A percentile compares a stretch with the other conserved stretches of the same genome.
Evolutionary conservation across 64 coral and sea anemone genomes (phyloP).

Genomic region (Anthopleura sola): DNA sequence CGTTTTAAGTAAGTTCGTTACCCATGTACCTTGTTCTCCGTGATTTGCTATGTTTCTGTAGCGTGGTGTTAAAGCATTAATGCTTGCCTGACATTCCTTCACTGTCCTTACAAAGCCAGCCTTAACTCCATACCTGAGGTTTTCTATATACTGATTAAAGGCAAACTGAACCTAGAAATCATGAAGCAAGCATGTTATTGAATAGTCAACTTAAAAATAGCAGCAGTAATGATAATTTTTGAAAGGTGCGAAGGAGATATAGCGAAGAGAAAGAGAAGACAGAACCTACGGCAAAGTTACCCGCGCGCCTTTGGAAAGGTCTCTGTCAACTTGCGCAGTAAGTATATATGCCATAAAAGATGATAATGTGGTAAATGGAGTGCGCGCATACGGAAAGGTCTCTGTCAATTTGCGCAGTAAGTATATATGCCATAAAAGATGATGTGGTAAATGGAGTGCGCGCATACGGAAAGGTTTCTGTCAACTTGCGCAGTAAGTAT

Average conservation of each 20-base stretch:
- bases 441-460: no score
- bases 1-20: no score
- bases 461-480: no score
- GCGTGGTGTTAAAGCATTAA: not conserved
- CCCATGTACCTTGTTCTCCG: not conserved
- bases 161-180: not conserved
- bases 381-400: no score
- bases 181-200: not conserved
- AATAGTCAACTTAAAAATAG: not conserved
- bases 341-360: no score
- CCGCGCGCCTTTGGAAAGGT: no score
- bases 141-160: constrained; percentile 31
- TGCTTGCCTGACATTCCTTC: constrained; percentile 21
- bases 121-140: constrained; percentile 35
- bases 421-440: no score
- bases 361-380: no score
- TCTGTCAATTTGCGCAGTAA: no score
- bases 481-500: no score
- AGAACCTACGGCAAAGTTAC: no score
- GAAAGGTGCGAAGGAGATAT: not conserved
- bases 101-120: constrained; percentile 28
- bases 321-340: no score
- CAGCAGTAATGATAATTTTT: not conserved
- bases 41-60: constrained; percentile 2
- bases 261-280: not conserved